Base-by-base conservation (phyloP, 1,140 invertebrate genomes). In the Euura saliciscinereae region DNA sequence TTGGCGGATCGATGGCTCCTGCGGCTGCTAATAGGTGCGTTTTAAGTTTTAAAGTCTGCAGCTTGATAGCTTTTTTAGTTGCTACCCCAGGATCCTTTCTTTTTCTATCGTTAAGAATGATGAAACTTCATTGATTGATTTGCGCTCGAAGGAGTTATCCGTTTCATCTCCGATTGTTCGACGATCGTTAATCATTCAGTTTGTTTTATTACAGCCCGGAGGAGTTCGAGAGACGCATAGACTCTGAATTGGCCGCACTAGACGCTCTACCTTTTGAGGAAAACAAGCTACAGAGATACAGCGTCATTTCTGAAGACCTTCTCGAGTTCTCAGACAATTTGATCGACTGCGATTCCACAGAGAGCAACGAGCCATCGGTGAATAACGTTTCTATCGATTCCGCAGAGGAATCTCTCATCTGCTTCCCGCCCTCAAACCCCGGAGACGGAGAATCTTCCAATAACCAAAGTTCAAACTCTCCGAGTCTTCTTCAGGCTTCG, bases 181-280 rank as follows among this genome's bases (percentile, higher is more conserved):
- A 28, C 28, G 28, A 28, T 28, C 28, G 28, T 28, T 28, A 28
- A 28, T 28, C 28, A 28, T 28, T 28, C 0, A 68, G 42, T 75
- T 44, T 71, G 68, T 72, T 70, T 59, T n/a, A 59, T 80, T 85
- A 72, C 74, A 89, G 87, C 70, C 82, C 88, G 44, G 88, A 90
- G 75, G 90, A 91, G 73, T 90, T 89, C 64, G 86, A 87, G 44
- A 80, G 82, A 74, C 89, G 91, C 70, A 92, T 93, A 45, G 92
- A 91, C 46, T 91, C 89, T 3, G 90, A 92, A 76, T 79, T 93
- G 44, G 91, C 91, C 43, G 90, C 91, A 6, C 75, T 93, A 65
- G 92, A 93, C 79, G 88, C 90, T 44, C 68, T 89, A 8, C 78
- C 85, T 0, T 79, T 84, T 2, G 86, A 87, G 3, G 82, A 85